Base-by-base conservation (phyloP, 2,797 vertebrate species). In the Cirrhinus mrigala region DNA sequence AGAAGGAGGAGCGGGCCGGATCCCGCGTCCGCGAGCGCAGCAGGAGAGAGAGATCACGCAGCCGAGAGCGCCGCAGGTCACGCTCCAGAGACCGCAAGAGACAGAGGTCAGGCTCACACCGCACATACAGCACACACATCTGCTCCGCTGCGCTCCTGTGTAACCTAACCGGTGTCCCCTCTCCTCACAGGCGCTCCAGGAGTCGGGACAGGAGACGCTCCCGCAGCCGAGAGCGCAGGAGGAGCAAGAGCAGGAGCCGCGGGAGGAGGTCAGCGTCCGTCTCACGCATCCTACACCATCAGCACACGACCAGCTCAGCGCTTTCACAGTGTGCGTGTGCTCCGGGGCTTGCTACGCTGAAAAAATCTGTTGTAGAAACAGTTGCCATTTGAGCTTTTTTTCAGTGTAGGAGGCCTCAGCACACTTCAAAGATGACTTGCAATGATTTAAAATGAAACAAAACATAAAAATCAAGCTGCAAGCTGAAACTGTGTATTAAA, bases 71-170 rank as follows among this genome's bases (percentile, higher is more conserved):
- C 78, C 96, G 97, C 2, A 94, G 97, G 82, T 98, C 98, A 24
- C 95, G 98, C 0, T 99, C 98, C 3, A 94, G 98, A 87, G 98
- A 99, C 88, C 94, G 97, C 48, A 99, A 99, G 79, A 95, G 98
- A 1, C 94, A 95, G 27, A 96, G 98, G 98, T 98, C 90, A 0
- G 18, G 8, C 48, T 29, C 62, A 1, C 16, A 1, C 10, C 20
- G 10, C 40, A 0, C 22, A 3, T 33, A 70, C 33, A 6, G 27
- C 29, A 6, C 56, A 18, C 22, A n/a, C 3, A 0, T n/a, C 11
- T 4, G 6, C 15, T 14, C 4, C 3, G 3, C 58, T 50, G 12
- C 14, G 1, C 15, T 60, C 2, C 10, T n/a, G n/a, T 52, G 40
- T 58, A 37, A 37, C 3, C 24, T 85, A n/a, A 71, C 16, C 50